Conservation (phyloP, 2,113 vertebrate species). For the Amazona vittata region DNA sequence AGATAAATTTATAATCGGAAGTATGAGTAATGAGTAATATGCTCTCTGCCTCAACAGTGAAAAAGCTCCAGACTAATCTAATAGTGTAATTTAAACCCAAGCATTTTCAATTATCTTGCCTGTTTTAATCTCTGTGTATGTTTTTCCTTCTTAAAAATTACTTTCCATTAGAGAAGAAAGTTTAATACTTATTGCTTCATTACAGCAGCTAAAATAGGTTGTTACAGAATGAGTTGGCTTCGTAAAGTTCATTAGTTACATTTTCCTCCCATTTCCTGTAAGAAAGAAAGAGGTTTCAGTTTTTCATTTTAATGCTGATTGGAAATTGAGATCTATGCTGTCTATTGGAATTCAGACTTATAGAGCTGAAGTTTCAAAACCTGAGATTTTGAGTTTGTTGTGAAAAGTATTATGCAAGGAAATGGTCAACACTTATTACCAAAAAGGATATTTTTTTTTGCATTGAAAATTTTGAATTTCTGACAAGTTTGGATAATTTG, state of each 20-base stretch:
- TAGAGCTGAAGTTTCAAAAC: not conserved
- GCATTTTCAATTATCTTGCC: conserved; percentile 9
- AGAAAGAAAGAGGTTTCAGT: not conserved
- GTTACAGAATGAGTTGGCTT: not conserved
- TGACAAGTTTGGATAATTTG: not conserved
- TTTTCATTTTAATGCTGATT: not conserved
- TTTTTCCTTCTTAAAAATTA: conserved; percentile 1
- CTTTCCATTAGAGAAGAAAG: not conserved
- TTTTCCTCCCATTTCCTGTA: not conserved
- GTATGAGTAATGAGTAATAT: conserved; percentile 21
- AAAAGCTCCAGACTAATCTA: conserved; percentile 14
- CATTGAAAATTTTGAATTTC: not conserved
- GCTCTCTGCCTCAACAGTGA: conserved; percentile 12
- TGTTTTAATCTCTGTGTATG: conserved; percentile 13
- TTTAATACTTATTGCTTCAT: conserved; percentile 15
- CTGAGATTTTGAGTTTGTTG: not conserved
- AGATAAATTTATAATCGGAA: conserved; percentile 8
- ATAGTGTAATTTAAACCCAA: conserved; percentile 8
- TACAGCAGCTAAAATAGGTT: not conserved
- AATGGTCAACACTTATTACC: not conserved
- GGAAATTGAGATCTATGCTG: not conserved
- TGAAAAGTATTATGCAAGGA: not conserved
- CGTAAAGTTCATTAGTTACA: not conserved
- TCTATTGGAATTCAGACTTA: not conserved
- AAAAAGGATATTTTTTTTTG: not conserved